Evolutionary conservation across 2,888 invertebrate species (phyloP), one percentile per base, ranked within the genome.

Genomic region (Odontocerum albicorne): DNA sequence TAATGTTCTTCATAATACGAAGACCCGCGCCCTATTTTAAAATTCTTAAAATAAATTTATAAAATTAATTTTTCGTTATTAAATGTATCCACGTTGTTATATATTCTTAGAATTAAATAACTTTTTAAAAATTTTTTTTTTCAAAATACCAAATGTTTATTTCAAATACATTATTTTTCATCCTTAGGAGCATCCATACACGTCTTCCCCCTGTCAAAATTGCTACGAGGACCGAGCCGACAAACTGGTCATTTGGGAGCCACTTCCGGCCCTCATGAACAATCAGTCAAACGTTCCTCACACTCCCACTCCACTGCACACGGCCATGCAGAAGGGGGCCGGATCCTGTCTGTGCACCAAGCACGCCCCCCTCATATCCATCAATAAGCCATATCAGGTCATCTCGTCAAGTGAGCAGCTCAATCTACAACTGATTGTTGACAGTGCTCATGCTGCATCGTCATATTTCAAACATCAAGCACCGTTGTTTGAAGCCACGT

Each of bases 191-290:
- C 81, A 88, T 63, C 88, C 88, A 0, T 89, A 88, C 66, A 88
- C 87, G 57, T 83, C 86, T 40, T 88, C 88, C 1, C 85, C 89
- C 36, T 92, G 92, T 66, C 85, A 86, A n/a, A 86, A 89, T 62
- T 93, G 93, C 63, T 87, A 92, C 72, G 90, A 90, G 68, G 92
- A 92, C 64, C 82, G 91, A 7, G 90, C 91, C 15, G 92, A 93
- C 65, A 90, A 91, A 65, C 72, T 92, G 22, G 83, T 90, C 12
- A 82, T 92, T 33, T 89, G 90, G 86, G 90, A 91, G 66, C 88
- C 85, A 0, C 67, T 77, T 4, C 75, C 79, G 1, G 68, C 69
- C 1, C 70, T 70, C 10, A 67, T 66, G 22, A 74, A 74, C 63
- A 62, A 62, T 36, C 55, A 58, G 33, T 71, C 54, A 61, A 72